These are phyloP conservation scores for Karalla daura DNA, from an alignment of 2,797 vertebrate species.

Conservation along the genomic window DNA sequence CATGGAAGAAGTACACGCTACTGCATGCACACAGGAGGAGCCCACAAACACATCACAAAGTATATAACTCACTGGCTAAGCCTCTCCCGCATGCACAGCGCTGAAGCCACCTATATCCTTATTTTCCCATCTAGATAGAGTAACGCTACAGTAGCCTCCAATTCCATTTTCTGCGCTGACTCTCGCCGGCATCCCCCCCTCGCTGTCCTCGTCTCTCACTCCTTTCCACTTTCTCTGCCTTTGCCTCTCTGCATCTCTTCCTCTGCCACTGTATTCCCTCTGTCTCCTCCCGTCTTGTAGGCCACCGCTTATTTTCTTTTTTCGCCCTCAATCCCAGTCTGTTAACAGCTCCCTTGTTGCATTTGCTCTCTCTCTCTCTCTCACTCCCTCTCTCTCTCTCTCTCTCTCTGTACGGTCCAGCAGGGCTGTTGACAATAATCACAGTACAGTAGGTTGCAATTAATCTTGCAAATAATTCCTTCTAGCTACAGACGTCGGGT, in stretches of 20 bases:
- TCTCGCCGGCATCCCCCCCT: slow-evolving; percentile 38
- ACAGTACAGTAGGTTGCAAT: slow-evolving; percentile 70
- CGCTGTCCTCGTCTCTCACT: slow-evolving; percentile 39
- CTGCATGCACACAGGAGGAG: slow-evolving; percentile 23
- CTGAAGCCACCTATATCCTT: slow-evolving; percentile 65
- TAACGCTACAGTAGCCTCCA: slow-evolving; percentile 74
- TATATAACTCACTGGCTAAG: slow-evolving; percentile 56
- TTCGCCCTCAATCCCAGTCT: slow-evolving; percentile 46
- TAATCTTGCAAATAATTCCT: slow-evolving; percentile 77
- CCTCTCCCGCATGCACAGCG: slow-evolving; percentile 43
- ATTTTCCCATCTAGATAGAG: slow-evolving; percentile 73
- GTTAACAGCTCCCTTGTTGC: slow-evolving; percentile 63
- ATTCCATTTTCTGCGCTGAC: slow-evolving; percentile 74
- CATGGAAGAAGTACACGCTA: background rate
- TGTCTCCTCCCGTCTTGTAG: slow-evolving; percentile 13
- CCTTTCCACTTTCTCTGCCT: slow-evolving; percentile 35
- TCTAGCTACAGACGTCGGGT: slow-evolving; percentile 42
- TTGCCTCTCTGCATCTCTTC: slow-evolving; percentile 17
- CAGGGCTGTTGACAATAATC: slow-evolving; percentile 67
- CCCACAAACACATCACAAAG: slow-evolving; percentile 52
- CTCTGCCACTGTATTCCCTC: slow-evolving; percentile 38
- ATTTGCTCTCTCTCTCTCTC: slow-evolving; percentile 39
- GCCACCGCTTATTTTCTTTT: slow-evolving; percentile 53
- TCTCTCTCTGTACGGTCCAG: slow-evolving; percentile 45
- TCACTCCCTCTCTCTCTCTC: slow-evolving; percentile 3